Evolutionary conservation across 1,140 invertebrate genomes (phyloP).

Genomic region (Apis laboriosa): DNA sequence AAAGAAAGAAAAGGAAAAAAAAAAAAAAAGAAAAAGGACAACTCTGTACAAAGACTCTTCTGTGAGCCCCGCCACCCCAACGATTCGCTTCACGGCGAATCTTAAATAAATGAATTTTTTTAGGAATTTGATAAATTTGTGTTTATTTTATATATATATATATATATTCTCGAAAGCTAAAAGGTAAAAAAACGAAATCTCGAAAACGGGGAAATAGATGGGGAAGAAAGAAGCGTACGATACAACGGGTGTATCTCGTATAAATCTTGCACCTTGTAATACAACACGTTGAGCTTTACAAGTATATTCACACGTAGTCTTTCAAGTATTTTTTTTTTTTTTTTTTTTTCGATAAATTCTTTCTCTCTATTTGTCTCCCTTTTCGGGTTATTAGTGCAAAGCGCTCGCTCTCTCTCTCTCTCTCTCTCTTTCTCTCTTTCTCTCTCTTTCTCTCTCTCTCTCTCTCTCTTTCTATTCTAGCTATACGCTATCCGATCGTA

Average conservation of each 20-base stretch:
- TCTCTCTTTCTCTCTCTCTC: too few species aligned
- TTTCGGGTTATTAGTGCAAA: conserved; percentile 14
- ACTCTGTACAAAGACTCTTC: conserved; percentile 73
- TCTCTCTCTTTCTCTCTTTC: too few species aligned
- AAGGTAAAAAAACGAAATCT: too few species aligned
- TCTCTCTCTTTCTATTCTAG: too few species aligned
- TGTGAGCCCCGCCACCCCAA: conserved; percentile 27
- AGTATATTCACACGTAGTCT: conserved; percentile 76
- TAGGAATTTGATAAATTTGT: conserved; percentile 51
- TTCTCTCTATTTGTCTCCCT: conserved; percentile 26
- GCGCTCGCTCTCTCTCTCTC: background rate
- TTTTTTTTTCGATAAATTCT: conserved; percentile 50
- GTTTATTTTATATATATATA: too few species aligned
- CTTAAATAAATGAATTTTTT: conserved; percentile 78
- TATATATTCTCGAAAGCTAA: too few species aligned
- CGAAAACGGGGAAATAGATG: background rate
- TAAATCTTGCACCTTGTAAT: conserved; percentile 78
- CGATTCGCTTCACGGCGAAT: conserved; percentile 49
- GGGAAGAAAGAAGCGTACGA: background rate
- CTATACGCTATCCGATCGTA: conserved; percentile 23
- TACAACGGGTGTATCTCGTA: conserved; percentile 61
- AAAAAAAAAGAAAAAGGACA: conserved; percentile 22
- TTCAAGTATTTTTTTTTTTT: conserved; percentile 51
- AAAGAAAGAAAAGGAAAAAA: conserved; percentile 60
- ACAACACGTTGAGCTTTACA: conserved; percentile 77